Evolutionary conservation across 1,140 invertebrate genomes (phyloP).

Genomic region (Diorhabda sublineata): DNA sequence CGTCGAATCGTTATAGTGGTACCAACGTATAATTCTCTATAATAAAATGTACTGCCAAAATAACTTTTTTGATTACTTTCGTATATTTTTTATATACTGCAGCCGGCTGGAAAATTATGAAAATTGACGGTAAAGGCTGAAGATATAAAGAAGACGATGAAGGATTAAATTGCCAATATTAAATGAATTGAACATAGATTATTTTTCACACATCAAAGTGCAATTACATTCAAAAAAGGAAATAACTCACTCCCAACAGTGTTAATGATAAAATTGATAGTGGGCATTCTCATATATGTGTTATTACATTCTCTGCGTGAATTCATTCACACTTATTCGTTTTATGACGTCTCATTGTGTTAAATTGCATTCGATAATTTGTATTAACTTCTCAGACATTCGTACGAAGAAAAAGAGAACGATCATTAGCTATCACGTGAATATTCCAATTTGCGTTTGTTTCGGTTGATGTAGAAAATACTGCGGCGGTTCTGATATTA

Average conservation of each 20-base stretch:
- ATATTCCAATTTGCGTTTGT: no score
- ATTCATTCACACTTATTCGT: conserved; percentile 2
- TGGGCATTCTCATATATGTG: not conserved
- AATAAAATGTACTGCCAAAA: no score
- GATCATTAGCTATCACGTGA: not conserved
- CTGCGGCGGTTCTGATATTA: no score
- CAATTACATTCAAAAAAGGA: not conserved
- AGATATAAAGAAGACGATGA: no score
- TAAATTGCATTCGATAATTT: conserved; percentile 2
- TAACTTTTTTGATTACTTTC: no score
- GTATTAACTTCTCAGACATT: not conserved
- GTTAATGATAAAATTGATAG: conserved; percentile 3
- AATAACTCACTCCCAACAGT: not conserved
- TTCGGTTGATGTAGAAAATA: no score
- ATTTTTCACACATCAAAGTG: not conserved
- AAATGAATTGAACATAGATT: not conserved
- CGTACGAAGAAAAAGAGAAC: not conserved
- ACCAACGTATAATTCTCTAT: no score
- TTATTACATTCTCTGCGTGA: not conserved
- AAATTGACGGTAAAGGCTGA: no score
- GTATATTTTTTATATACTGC: no score
- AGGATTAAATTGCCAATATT: no score
- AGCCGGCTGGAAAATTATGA: no score
- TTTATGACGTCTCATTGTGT: conserved; percentile 1
- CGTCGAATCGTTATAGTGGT: no score